phyloP scores from a whole-genome alignment of 2,797 vertebrate species.

The Gymnoscopelus microlampas region DNA sequence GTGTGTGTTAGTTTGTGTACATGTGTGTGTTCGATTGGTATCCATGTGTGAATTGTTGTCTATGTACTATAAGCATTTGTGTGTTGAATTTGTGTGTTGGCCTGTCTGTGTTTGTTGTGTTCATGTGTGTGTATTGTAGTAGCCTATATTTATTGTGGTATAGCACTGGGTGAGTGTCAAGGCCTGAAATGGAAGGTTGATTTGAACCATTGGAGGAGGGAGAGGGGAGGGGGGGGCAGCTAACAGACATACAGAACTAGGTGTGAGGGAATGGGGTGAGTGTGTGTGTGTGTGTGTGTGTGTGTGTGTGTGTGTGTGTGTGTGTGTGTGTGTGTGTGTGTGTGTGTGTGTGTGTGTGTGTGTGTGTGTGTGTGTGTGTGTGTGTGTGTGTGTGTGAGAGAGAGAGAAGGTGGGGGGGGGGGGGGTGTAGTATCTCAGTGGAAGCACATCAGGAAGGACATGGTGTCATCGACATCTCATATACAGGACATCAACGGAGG shows the following conservation, averaged over 20 bases:
- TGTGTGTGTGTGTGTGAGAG: neutral
- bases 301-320: too few relatives aligned
- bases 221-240: slow-evolving; percentile 21
- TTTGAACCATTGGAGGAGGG: slow-evolving; percentile 50
- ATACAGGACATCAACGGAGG: slow-evolving; percentile 53
- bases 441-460: slow-evolving; percentile 51
- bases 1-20: slow-evolving; percentile 4
- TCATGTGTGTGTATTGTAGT: slow-evolving; percentile 32
- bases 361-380: too few relatives aligned
- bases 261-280: slow-evolving; percentile 35
- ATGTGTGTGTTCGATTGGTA: slow-evolving; percentile 20
- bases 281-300: too few relatives aligned
- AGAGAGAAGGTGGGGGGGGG: slow-evolving; percentile 15
- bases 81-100: too few relatives aligned
- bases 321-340: too few relatives aligned
- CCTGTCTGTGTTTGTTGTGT: slow-evolving; percentile 50
- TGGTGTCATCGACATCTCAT: slow-evolving; percentile 34
- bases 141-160: slow-evolving; percentile 5
- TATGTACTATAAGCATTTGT: neutral
- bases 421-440: slow-evolving; percentile 14
- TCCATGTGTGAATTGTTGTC: slow-evolving; percentile 36
- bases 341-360: too few relatives aligned
- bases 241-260: slow-evolving; percentile 20
- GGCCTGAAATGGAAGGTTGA: slow-evolving; percentile 73
- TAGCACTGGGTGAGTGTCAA: slow-evolving; percentile 56